Conservation (phyloP, 2,888 invertebrate species). For the Athrips mouffetella region DNA sequence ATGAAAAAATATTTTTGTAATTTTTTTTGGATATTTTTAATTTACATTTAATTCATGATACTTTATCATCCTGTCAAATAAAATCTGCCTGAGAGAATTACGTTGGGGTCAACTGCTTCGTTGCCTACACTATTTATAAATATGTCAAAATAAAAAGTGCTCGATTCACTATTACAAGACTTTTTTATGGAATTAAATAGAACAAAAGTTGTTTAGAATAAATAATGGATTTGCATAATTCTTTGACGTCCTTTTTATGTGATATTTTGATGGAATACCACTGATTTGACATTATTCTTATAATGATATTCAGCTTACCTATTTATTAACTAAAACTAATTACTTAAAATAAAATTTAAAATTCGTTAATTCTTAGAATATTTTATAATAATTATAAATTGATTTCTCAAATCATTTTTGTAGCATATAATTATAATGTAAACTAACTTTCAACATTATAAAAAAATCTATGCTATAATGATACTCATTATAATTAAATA, state of each 20-base stretch:
- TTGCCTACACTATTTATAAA: too few relatives aligned
- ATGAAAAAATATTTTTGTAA: too few relatives aligned
- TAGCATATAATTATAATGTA: background rate
- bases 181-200: too few relatives aligned
- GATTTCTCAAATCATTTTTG: slow-evolving; percentile 1
- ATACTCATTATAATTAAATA: slow-evolving; percentile 13
- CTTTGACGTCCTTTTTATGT: background rate
- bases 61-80: too few relatives aligned
- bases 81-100: too few relatives aligned
- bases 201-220: too few relatives aligned
- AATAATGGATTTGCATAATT: too few relatives aligned
- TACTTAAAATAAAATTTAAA: slow-evolving; percentile 42
- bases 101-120: too few relatives aligned
- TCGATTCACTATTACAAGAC: too few relatives aligned
- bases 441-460: background rate
- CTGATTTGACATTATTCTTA: slow-evolving; percentile 6
- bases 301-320: slow-evolving; percentile 24
- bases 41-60: too few relatives aligned
- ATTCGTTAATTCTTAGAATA: slow-evolving; percentile 49
- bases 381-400: slow-evolving; percentile 14
- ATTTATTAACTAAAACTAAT: slow-evolving; percentile 24
- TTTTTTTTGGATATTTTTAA: too few relatives aligned
- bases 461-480: background rate
- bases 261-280: background rate
- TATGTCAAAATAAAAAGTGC: too few relatives aligned